Base-by-base conservation (phyloP, 2,797 vertebrate genomes). In the Pangasius larnaudii region DNA sequence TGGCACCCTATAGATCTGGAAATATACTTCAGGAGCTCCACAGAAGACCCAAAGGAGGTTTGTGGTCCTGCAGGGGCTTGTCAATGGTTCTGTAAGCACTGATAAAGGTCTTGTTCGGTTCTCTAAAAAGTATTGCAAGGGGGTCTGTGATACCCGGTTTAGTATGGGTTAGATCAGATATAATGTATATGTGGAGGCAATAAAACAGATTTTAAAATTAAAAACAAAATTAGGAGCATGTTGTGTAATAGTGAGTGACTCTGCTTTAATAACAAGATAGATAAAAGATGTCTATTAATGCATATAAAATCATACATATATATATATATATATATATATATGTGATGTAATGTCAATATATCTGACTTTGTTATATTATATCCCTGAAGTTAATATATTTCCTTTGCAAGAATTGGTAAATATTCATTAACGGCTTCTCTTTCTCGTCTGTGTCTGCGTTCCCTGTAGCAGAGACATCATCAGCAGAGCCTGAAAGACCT, bases 401-500 rank as follows among this genome's bases (percentile, higher is more conserved):
- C 13, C n/a, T 33, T 33, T 74, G 22, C 39, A 14, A 13, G 71
- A 74, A 42, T 13, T 46, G 39, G 9, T 16, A 7, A 75, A 42
- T 72, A 5, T 72, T 75, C 42, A 13, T 49, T 16, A 49, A 16
- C 5, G 1, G 72, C 46, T n/a, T 42, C 72, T 49, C 18, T n/a
- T 75, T 49, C 11, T 16, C 24, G 0, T 9, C 3, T 8, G 11
- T 77, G 46, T 51, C 6, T 36, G 77, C 0, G 30, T 82, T 42
- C 63, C 19, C 85, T 42, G 4, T 88, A 93, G 92, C 90, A 94
- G 14, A 91, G 91, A 6, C 58, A 90, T 46, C 93, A 91, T 36
- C 94, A 95, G 91, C 93, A 88, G 27, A 7, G 91, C 88, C 89
- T 96, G 88, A 94, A 90, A 84, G 93, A 96, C 2, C 93, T 96